Conservation (phyloP, 2,888 invertebrate genomes). For the Erebia palarica region DNA sequence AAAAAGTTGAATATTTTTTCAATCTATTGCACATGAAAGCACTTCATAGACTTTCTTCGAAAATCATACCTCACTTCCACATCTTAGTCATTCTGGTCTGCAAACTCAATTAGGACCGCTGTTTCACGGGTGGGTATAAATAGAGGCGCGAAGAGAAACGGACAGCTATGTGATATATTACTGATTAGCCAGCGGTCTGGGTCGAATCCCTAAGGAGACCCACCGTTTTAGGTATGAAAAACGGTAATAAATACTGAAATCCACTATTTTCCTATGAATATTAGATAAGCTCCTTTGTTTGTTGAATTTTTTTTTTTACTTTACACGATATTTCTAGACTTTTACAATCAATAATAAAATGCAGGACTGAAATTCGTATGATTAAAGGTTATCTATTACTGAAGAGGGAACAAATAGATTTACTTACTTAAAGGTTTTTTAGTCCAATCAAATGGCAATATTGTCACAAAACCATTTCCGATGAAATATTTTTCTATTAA, state of each 20-base stretch:
- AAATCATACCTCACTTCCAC: constrained; percentile 11
- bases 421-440: too few species aligned
- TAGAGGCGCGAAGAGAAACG: constrained; percentile 1
- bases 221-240: neutral
- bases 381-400: neutral
- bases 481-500: too few species aligned
- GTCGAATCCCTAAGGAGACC: neutral
- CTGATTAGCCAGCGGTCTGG: constrained; percentile 7
- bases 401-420: too few species aligned
- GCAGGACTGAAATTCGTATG: neutral
- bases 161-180: constrained; percentile 15
- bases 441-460: too few species aligned
- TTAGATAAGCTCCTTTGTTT: neutral
- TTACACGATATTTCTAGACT: neutral
- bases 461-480: too few species aligned
- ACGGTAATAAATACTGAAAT: neutral
- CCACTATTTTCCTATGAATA: neutral
- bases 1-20: neutral
- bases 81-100: constrained; percentile 11
- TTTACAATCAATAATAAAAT: neutral
- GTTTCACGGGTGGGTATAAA: neutral
- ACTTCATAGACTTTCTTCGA: neutral
- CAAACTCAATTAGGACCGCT: neutral
- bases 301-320: neutral
- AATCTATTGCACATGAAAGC: constrained; percentile 1